Evolutionary conservation across 1,140 invertebrate species (phyloP).

Genomic region (Varroa destructor): DNA sequence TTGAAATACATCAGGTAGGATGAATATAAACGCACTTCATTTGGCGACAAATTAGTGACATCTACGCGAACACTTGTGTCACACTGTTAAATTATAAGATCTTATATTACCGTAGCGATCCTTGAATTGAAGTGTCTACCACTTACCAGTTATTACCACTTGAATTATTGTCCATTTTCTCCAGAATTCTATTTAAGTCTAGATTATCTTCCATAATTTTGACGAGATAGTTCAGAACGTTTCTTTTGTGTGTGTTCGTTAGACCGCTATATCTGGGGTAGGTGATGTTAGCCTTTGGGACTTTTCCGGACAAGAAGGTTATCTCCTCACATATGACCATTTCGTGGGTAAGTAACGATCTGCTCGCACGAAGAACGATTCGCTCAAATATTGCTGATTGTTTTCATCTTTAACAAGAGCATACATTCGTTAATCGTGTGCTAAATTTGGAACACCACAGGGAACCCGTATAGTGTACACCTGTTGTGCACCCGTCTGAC

Average conservation of each 20-base stretch:
- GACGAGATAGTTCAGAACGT: not conserved
- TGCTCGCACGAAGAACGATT: not conserved
- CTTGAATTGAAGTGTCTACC: too few relatives aligned
- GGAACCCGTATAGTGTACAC: conserved; percentile 52
- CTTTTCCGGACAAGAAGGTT: conserved; percentile 65
- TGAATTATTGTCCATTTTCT: too few relatives aligned
- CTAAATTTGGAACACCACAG: not conserved
- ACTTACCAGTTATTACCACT: too few relatives aligned
- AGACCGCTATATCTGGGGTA: conserved; percentile 42
- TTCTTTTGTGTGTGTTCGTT: not conserved
- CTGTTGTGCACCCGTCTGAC: conserved; percentile 58
- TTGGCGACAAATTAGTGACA: too few relatives aligned
- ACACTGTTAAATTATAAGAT: too few relatives aligned
- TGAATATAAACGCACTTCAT: too few relatives aligned
- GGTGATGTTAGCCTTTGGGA: conserved; percentile 64
- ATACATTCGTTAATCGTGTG: not conserved
- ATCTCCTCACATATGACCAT: conserved; percentile 62
- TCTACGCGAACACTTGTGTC: too few relatives aligned
- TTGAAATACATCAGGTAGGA: conserved; percentile 51
- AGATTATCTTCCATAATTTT: too few relatives aligned
- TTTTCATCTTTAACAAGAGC: not conserved
- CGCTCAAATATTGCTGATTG: not conserved
- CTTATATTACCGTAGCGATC: too few relatives aligned
- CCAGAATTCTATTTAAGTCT: too few relatives aligned
- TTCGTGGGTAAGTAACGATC: conserved; percentile 46